A percentile compares a stretch with the other conserved stretches of the same genome.
Conservation (phyloP, 2,888 invertebrate genomes). For the Parnassius apollo region DNA sequence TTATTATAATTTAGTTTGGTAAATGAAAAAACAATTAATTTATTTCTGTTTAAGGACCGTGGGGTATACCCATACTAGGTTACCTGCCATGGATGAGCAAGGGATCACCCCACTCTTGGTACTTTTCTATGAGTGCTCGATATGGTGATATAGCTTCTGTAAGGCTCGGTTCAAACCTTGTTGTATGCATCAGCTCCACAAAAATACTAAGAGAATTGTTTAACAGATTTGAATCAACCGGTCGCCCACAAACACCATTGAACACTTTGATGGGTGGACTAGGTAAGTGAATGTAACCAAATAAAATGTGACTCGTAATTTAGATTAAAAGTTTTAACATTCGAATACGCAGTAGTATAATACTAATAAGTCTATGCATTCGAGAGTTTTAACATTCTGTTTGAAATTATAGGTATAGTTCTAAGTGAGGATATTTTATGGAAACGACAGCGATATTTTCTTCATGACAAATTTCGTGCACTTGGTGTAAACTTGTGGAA, state of each 20-base stretch:
- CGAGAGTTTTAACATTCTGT: too few species aligned
- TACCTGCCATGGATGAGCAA: conserved; percentile 87
- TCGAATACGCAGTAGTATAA: too few species aligned
- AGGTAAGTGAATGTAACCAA: conserved; percentile 79
- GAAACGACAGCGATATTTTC: conserved; percentile 91
- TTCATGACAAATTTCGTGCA: conserved; percentile 87
- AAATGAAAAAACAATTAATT: not conserved
- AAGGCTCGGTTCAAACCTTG: conserved; percentile 86
- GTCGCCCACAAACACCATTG: conserved; percentile 89
- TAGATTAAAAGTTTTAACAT: too few species aligned
- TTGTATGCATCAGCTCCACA: conserved; percentile 90
- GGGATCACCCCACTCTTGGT: conserved; percentile 87
- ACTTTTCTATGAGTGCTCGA: conserved; percentile 84
- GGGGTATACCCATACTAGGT: conserved; percentile 90
- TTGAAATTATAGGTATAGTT: conserved; percentile 38
- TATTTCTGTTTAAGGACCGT: conserved; percentile 84
- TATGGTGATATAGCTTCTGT: conserved; percentile 90
- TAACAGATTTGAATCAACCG: conserved; percentile 88
- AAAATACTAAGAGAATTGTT: conserved; percentile 89
- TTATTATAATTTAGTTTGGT: too few species aligned
- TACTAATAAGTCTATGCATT: too few species aligned
- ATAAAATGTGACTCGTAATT: too few species aligned
- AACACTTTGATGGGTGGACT: conserved; percentile 89
- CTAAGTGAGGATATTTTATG: conserved; percentile 87
- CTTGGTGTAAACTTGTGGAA: conserved; percentile 90